phyloP scores from a whole-genome alignment of 2,113 vertebrate genomes.

The Oceanites oceanicus region DNA sequence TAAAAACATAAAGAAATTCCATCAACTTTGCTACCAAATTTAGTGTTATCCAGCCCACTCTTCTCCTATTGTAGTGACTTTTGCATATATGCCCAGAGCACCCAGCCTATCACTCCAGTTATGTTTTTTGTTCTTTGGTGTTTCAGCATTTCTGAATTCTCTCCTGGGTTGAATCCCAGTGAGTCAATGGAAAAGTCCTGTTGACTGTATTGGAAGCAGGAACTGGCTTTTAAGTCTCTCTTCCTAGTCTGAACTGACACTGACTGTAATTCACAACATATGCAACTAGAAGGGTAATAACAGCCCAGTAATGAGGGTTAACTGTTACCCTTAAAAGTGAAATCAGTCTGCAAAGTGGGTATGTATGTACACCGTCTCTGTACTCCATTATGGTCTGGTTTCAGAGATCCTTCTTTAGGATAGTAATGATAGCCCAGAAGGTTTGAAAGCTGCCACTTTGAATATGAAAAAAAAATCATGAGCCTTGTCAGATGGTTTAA shows the following conservation, averaged over 20 bases:
- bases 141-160: background rate
- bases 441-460: background rate
- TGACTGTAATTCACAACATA: background rate
- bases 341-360: background rate
- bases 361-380: background rate
- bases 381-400: background rate
- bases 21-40: background rate
- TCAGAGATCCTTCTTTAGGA: background rate
- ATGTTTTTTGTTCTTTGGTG: background rate
- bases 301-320: background rate
- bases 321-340: background rate
- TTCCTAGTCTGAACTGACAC: background rate
- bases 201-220: background rate
- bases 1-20: background rate
- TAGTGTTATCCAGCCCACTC: background rate
- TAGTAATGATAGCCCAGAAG: background rate
- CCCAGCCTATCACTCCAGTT: background rate
- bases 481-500: background rate
- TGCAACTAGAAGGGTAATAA: background rate
- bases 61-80: background rate
- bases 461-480: background rate
- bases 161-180: background rate
- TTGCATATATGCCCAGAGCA: background rate
- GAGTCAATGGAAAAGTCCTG: conserved; percentile 2
- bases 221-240: background rate